A percentile compares a stretch with the other conserved stretches of the same genome.
Conservation (phyloP, 1,140 invertebrate genomes). For the Harlomillsia oculata region DNA sequence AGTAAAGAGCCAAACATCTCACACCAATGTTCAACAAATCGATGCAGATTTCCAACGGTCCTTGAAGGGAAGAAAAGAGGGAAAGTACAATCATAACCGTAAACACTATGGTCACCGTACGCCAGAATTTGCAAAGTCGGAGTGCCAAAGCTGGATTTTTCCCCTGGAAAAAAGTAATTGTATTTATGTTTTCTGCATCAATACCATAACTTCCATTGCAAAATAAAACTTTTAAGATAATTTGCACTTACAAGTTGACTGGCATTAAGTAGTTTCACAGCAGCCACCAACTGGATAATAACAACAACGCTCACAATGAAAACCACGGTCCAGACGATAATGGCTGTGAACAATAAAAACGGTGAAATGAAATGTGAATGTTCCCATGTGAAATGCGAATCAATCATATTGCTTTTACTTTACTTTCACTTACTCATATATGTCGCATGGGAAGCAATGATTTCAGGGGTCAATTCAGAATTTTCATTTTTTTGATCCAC, state of each 20-base stretch:
- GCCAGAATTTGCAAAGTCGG: slow-evolving; percentile 15
- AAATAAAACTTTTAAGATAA: background rate
- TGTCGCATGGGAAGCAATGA: too few relatives aligned
- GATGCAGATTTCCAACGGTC: background rate
- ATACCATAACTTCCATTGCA: too few relatives aligned
- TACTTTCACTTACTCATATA: too few relatives aligned
- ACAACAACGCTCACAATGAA: too few relatives aligned
- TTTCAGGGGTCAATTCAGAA: too few relatives aligned
- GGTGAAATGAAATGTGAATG: too few relatives aligned
- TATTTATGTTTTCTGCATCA: too few relatives aligned
- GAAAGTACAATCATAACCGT: background rate
- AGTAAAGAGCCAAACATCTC: background rate
- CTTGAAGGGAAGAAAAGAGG: slow-evolving; percentile 1
- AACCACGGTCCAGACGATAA: too few relatives aligned
- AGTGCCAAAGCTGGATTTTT: slow-evolving; percentile 11
- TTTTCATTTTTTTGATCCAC: too few relatives aligned
- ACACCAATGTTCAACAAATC: background rate
- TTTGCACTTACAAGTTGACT: slow-evolving; percentile 12
- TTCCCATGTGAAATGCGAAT: too few relatives aligned
- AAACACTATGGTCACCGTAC: slow-evolving; percentile 8
- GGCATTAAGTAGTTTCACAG: slow-evolving; percentile 15
- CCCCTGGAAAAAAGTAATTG: slow-evolving; percentile 7
- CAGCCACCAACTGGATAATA: slow-evolving; percentile 4
- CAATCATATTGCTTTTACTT: too few relatives aligned
- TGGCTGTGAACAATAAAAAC: too few relatives aligned